Conservation (phyloP, 2,888 invertebrate genomes). For the Gastracanthus pulcherrimus region DNA sequence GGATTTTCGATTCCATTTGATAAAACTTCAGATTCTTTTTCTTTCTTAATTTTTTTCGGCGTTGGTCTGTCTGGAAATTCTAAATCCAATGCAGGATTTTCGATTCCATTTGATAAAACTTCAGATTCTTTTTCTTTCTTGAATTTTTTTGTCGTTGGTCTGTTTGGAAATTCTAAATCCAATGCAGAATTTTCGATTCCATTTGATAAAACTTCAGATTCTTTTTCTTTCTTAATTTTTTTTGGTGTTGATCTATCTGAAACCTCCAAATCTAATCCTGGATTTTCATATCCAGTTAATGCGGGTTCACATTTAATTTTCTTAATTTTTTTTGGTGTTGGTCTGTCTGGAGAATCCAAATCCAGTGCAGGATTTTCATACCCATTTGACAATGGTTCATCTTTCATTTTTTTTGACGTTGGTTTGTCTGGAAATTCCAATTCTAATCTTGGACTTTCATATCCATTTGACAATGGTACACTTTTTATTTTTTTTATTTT, state of each 20-base stretch:
- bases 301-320: conserved; percentile 22
- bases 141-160: no score
- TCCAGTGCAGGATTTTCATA: conserved; percentile 19
- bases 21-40: not conserved
- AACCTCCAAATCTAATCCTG: conserved; percentile 41
- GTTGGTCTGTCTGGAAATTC: conserved; percentile 21
- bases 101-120: conserved; percentile 6
- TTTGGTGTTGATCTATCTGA: not conserved
- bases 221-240: conserved; percentile 17
- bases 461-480: not conserved
- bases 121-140: conserved; percentile 25
- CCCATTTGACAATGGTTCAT: not conserved
- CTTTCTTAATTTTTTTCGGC: conserved; percentile 17
- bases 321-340: conserved; percentile 16
- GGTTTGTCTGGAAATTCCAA: conserved; percentile 17
- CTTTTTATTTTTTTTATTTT: conserved; percentile 10
- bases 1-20: conserved; percentile 28
- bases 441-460: conserved; percentile 26
- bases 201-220: no score
- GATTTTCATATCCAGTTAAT: conserved; percentile 19
- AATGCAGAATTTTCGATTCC: conserved; percentile 38
- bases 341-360: conserved; percentile 27
- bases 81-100: conserved; percentile 54
- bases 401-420: not conserved
- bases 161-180: conserved; percentile 48